phyloP scores from a whole-genome alignment of 2,797 vertebrate genomes.

The Anguilla anguilla region DNA sequence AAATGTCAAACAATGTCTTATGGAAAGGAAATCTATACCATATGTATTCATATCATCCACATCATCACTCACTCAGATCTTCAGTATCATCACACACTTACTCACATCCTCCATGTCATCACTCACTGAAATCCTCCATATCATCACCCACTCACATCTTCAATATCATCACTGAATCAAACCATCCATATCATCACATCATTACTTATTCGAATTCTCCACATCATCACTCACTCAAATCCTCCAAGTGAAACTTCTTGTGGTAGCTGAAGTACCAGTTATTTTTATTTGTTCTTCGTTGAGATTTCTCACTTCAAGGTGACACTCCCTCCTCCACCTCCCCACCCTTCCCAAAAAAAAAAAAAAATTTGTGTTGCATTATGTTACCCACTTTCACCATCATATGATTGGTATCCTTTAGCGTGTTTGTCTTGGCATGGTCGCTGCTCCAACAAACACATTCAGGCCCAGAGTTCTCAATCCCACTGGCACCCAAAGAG shows the following conservation, averaged over 20 bases:
- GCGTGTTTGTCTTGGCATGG: constrained; percentile 94
- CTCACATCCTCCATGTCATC: no score
- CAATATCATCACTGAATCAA: no score
- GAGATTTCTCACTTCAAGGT: constrained; percentile 87
- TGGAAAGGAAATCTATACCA: no score
- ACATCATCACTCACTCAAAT: constrained; percentile 44
- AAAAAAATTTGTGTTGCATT: constrained; percentile 80
- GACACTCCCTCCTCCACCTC: constrained; percentile 73
- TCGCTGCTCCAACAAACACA: constrained; percentile 86
- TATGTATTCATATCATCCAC: no score
- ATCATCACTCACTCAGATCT: no score
- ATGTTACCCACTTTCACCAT: constrained; percentile 77
- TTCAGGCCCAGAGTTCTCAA: constrained; percentile 85
- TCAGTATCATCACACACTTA: no score
- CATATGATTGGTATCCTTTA: constrained; percentile 63
- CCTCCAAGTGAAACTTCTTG: constrained; percentile 74
- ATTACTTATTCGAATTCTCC: no score
- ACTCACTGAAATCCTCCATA: no score
- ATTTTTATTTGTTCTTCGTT: constrained; percentile 90
- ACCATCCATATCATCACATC: no score
- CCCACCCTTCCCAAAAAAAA: constrained; percentile 50
- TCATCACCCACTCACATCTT: no score
- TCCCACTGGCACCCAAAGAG: constrained; percentile 87
- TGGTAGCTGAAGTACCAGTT: constrained; percentile 82
- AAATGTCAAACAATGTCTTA: neutral